phyloP scores from a whole-genome alignment of 2,113 vertebrate genomes.

The Urocynchramus pylzowi region DNA sequence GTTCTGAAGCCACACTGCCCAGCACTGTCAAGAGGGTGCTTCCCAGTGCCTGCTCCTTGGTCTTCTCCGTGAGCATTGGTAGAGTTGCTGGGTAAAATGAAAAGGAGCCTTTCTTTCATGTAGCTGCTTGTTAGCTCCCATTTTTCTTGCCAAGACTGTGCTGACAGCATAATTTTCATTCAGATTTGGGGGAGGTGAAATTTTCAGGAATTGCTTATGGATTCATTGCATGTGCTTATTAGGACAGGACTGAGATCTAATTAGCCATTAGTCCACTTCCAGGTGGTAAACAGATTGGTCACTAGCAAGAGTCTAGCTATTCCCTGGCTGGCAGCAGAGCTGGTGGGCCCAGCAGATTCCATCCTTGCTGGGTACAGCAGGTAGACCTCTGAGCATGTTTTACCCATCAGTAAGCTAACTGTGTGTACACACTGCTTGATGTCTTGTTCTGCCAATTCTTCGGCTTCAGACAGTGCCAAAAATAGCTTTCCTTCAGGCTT shows the following conservation, averaged over 20 bases:
- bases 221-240: not conserved
- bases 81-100: not conserved
- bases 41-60: not conserved
- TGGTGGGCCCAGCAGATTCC: not conserved
- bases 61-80: not conserved
- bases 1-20: not conserved
- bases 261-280: not conserved
- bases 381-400: not conserved
- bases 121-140: not conserved
- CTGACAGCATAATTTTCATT: not conserved
- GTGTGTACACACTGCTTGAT: not conserved
- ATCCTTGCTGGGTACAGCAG: not conserved
- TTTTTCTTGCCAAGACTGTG: not conserved
- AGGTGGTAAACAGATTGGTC: not conserved
- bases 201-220: not conserved
- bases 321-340: not conserved
- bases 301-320: not conserved
- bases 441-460: not conserved
- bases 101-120: not conserved
- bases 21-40: not conserved
- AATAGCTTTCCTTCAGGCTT: not conserved
- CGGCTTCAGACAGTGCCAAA: not conserved
- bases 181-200: not conserved
- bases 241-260: not conserved
- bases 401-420: not conserved